A percentile compares a stretch with the other conserved stretches of the same genome.
Evolutionary conservation across 2,113 vertebrate genomes (phyloP).

Genomic region (Anser cygnoides): DNA sequence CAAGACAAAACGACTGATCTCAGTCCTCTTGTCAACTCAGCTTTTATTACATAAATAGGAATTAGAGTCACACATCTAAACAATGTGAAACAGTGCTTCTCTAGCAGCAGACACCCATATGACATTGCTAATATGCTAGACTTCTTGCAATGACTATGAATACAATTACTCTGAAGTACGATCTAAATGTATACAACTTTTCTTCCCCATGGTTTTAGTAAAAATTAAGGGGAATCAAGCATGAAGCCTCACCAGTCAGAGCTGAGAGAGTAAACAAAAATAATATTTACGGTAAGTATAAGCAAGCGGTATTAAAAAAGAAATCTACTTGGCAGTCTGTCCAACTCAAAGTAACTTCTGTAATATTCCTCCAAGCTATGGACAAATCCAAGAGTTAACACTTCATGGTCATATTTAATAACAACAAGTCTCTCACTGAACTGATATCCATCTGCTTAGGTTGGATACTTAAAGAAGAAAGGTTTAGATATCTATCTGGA

Average conservation of each 20-base stretch:
- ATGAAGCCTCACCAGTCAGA: neutral
- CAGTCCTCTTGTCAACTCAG: neutral
- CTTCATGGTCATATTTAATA: neutral
- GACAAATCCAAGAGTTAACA: neutral
- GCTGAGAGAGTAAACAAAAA: neutral
- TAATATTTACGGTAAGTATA: neutral
- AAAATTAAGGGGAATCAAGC: neutral
- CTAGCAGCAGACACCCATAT: neutral
- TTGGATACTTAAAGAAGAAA: neutral
- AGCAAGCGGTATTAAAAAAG: neutral
- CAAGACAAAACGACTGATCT: rapidly evolving
- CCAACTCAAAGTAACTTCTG: neutral
- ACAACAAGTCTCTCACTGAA: neutral
- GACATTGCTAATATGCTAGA: neutral
- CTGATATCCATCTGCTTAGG: neutral
- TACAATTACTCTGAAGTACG: neutral
- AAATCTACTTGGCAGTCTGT: neutral
- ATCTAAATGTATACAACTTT: neutral
- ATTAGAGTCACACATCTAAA: neutral
- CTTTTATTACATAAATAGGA: neutral
- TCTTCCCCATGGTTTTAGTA: neutral
- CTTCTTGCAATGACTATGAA: neutral
- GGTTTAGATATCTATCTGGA: neutral
- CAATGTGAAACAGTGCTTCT: neutral
- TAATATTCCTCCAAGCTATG: neutral